These are phyloP conservation scores for Apotomis turbidana DNA, from an alignment of 2,888 invertebrate species.

Conservation along the genomic window DNA sequence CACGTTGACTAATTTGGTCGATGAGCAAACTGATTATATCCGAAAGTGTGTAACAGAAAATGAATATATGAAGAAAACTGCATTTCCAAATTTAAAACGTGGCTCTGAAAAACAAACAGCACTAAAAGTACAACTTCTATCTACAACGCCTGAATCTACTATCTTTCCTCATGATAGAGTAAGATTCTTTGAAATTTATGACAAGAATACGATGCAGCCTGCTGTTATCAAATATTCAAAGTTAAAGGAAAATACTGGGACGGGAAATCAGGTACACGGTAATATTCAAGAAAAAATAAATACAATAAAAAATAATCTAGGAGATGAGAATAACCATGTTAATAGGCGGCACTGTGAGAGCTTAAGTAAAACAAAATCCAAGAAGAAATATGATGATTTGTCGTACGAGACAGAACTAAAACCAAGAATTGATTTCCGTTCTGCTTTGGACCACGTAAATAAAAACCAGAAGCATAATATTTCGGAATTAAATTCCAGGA, in stretches of 20 bases:
- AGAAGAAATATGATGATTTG: slow-evolving; percentile 57
- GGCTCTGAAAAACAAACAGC: not conserved
- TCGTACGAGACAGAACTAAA: not conserved
- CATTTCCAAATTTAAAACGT: not conserved
- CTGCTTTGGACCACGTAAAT: not conserved
- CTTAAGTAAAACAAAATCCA: slow-evolving; percentile 51
- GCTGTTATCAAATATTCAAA: slow-evolving; percentile 15
- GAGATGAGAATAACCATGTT: not conserved
- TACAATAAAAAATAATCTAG: not conserved
- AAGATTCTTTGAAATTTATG: slow-evolving; percentile 75
- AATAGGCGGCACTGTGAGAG: slow-evolving; percentile 45
- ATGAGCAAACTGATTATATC: not conserved
- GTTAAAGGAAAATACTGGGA: not conserved
- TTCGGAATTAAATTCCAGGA: not conserved
- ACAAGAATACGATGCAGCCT: slow-evolving; percentile 55
- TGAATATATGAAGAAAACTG: not conserved
- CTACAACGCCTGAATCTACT: not conserved
- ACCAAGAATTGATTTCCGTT: not conserved
- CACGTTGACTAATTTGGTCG: not conserved
- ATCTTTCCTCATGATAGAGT: slow-evolving; percentile 60
- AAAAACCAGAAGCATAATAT: slow-evolving; percentile 31
- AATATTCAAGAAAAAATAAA: not conserved
- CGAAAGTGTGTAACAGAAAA: slow-evolving; percentile 14
- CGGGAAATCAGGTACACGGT: not conserved
- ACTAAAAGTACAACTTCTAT: not conserved